A percentile compares a stretch with the other conserved stretches of the same genome.
These are phyloP conservation scores for Boloria selene DNA, from an alignment of 2,888 invertebrate genomes.

Conservation along the genomic window DNA sequence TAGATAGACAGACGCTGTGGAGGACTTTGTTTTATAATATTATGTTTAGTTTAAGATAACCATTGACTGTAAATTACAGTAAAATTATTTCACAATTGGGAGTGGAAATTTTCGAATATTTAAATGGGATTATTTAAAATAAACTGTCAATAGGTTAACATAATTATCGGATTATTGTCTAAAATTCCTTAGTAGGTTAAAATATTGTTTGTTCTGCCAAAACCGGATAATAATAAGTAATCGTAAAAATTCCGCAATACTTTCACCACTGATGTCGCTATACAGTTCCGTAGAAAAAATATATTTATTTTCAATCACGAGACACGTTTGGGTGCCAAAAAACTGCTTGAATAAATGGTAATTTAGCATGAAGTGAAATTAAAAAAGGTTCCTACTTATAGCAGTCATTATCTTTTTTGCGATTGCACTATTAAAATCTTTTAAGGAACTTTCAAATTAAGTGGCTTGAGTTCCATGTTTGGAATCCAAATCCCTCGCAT, in stretches of 20 bases:
- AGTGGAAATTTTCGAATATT: neutral
- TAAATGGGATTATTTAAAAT: neutral
- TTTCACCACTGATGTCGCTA: constrained; percentile 62
- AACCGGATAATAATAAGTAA: constrained; percentile 45
- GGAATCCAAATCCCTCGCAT: too few species aligned
- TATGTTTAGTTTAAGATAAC: too few species aligned
- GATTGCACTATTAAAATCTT: neutral
- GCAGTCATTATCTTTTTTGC: constrained; percentile 13
- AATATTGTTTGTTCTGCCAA: constrained; percentile 24
- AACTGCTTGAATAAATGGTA: constrained; percentile 53
- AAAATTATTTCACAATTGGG: too few species aligned
- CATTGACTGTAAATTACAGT: too few species aligned
- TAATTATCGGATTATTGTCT: neutral
- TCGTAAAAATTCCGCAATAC: constrained; percentile 55
- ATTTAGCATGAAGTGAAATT: constrained; percentile 54
- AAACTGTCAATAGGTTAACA: neutral
- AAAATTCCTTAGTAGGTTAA: constrained; percentile 21
- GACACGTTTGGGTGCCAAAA: constrained; percentile 61
- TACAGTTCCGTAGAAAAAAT: constrained; percentile 49
- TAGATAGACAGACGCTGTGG: too few species aligned
- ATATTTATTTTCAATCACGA: constrained; percentile 43
- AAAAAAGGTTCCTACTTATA: constrained; percentile 26
- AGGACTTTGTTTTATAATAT: too few species aligned
- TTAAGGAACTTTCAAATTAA: too few species aligned
- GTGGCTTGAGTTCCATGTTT: too few species aligned